Evolutionary conservation across 1,140 invertebrate genomes (phyloP), one percentile per base, ranked within the genome.

Genomic region (Pectinophora gossypiella): DNA sequence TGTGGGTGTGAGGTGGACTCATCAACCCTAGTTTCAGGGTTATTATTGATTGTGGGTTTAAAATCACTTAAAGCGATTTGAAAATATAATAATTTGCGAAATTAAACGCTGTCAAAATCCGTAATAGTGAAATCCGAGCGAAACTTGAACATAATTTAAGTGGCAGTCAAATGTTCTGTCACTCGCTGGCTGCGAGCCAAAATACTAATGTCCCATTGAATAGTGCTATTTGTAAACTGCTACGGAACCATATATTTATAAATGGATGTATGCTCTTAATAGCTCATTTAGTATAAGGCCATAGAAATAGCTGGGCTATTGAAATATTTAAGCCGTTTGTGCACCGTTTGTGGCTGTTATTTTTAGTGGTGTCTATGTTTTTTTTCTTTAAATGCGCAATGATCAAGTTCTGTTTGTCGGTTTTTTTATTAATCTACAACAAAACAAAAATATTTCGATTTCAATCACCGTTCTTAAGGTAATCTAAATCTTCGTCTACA

Each of bases 151-250:
- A 15, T 19, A 20, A 44, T 21, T 66, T 68, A 73, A 69, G 64
- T 62, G 68, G 65, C 52, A 70, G 59, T 75, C 69, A 73, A 66
- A 57, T 27, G 20, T 61, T 50, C 59, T 70, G 71, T 72, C 73
- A 72, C 54, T 27, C 19, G 58, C 51, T 85, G 82, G 85, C 72
- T 21, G 3, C 7, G 19, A 50, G 72, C 77, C 84, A 85, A 87
- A 76, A 71, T 79, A 79, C 77, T 88, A 86, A 88, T 85, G 84
- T 81, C 64, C 80, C 84, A 87, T 87, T 88, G 81, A 87, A 88
- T 77, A 78, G 68, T 73, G 80, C 80, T 87, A 87, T 61, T 64
- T 53, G 52, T 60, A 38, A 20, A 44, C 42, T 20, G 12, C n/a
- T 18, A 15, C 7, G 16, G 36, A 15, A 18, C 2, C 36, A 19